Percentiles rank a stretch among this genome's conserved stretches.
Conservation (phyloP, 1,140 invertebrate genomes). For the Mercenaria mercenaria region DNA sequence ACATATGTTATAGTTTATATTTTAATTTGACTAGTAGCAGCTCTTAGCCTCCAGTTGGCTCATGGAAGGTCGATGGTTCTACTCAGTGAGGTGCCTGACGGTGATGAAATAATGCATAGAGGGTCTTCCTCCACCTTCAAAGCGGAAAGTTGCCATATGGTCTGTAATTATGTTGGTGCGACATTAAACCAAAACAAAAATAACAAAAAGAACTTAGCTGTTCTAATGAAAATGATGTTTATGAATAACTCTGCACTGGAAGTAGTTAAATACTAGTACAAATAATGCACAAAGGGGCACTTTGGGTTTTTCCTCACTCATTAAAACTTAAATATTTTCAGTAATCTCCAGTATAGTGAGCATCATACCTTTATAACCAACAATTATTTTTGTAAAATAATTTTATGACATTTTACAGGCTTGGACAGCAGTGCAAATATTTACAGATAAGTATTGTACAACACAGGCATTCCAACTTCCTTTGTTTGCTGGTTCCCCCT, state of each 20-base stretch:
- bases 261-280: neutral
- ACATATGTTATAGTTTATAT: neutral
- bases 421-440: constrained; percentile 82
- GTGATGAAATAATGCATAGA: no score
- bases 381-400: neutral
- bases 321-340: neutral
- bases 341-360: neutral
- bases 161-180: no score
- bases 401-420: constrained; percentile 70
- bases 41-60: no score
- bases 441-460: constrained; percentile 79
- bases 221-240: no score
- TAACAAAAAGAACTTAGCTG: no score
- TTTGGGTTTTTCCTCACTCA: neutral
- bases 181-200: no score
- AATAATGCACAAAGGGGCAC: neutral
- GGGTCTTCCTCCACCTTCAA: neutral
- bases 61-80: no score
- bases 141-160: neutral
- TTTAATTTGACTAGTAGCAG: no score
- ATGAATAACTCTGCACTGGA: no score
- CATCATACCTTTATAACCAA: neutral
- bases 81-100: no score
- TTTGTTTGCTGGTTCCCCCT: constrained; percentile 79
- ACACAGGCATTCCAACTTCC: constrained; percentile 81